A percentile compares a stretch with the other conserved stretches of the same genome.
Evolutionary conservation across 2,888 invertebrate species (phyloP).

Genomic region (Podabrus alpinus): DNA sequence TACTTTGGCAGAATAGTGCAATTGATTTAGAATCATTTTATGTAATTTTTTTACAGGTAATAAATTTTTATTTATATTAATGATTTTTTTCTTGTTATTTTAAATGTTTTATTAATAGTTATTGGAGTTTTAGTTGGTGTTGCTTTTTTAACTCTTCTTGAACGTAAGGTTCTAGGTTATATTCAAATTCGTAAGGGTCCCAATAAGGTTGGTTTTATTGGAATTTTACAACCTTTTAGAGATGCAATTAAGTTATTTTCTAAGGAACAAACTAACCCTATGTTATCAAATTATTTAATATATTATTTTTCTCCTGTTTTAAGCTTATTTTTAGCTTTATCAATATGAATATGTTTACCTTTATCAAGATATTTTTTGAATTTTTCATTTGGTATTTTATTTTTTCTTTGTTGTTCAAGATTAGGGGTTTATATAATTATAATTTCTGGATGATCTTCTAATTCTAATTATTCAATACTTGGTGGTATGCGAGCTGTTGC

Average conservation of each 20-base stretch:
- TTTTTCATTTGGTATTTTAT: constrained; percentile 65
- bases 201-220: constrained; percentile 68
- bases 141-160: constrained; percentile 73
- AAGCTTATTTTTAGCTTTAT: constrained; percentile 63
- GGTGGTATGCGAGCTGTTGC: constrained; percentile 70
- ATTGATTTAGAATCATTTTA: constrained; percentile 73
- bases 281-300: constrained; percentile 63
- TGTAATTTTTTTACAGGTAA: constrained; percentile 61
- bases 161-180: constrained; percentile 72
- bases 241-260: constrained; percentile 75
- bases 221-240: constrained; percentile 70
- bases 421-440: constrained; percentile 68
- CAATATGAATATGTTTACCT: constrained; percentile 64
- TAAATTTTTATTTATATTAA: constrained; percentile 57
- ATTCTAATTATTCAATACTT: constrained; percentile 74
- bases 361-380: constrained; percentile 60
- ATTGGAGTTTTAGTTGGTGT: constrained; percentile 67
- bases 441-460: constrained; percentile 69
- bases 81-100: constrained; percentile 29
- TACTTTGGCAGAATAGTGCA: constrained; percentile 73
- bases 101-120: constrained; percentile 59
- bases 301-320: constrained; percentile 66
- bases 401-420: constrained; percentile 68
- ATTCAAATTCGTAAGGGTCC: constrained; percentile 76
- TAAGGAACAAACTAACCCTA: constrained; percentile 65